A percentile compares a stretch with the other conserved stretches of the same genome.
Evolutionary conservation across 1,140 invertebrate species (phyloP).

Genomic region (Tyrophagus putrescentiae): DNA sequence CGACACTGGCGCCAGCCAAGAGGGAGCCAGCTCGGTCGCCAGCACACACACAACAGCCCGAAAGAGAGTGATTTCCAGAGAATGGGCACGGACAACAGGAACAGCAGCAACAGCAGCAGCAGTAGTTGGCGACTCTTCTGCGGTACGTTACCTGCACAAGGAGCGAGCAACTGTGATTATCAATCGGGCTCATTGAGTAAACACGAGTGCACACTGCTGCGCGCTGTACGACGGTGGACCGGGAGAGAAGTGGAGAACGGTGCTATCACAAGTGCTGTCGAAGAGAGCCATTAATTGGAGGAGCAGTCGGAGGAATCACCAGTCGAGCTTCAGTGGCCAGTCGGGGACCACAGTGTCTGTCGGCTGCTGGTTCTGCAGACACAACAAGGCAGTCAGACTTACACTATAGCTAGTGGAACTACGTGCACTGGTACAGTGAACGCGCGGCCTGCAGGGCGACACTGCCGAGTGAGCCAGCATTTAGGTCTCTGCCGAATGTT

Average conservation of each 20-base stretch:
- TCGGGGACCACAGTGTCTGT: too few species aligned
- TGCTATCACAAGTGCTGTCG: background rate
- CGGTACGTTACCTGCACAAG: background rate
- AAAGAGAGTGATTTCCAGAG: background rate
- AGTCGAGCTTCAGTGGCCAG: too few species aligned
- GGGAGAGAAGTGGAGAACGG: background rate
- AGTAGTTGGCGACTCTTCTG: background rate
- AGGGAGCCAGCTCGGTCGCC: too few species aligned
- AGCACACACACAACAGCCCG: too few species aligned
- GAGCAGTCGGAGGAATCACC: too few species aligned
- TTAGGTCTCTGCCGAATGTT: background rate
- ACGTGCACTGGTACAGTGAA: background rate
- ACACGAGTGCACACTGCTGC: too few species aligned
- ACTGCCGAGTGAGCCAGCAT: background rate
- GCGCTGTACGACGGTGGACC: background rate
- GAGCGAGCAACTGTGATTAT: conserved; percentile 1
- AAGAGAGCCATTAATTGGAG: too few species aligned
- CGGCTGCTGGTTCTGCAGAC: too few species aligned
- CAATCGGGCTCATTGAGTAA: conserved; percentile 7
- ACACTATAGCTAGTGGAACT: too few species aligned
- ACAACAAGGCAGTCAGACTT: too few species aligned
- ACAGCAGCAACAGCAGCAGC: background rate
- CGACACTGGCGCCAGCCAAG: background rate
- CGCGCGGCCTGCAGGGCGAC: too few species aligned
- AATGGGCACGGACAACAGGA: background rate